Conservation (phyloP, 2,888 invertebrate species). For the Tipula confusa region DNA sequence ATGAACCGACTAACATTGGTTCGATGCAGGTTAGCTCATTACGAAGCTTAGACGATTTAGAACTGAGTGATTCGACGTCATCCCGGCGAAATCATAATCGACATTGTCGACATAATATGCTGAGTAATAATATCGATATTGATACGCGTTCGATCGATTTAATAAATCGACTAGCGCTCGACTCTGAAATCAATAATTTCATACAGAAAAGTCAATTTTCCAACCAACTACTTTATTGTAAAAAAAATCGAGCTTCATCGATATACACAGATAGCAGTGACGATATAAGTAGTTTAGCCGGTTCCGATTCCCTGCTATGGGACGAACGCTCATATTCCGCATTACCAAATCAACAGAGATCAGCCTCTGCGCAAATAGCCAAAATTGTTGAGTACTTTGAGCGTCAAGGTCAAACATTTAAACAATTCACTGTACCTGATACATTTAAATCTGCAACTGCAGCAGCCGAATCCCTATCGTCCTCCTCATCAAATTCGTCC, state of each 20-base stretch:
- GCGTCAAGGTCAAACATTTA: constrained; percentile 61
- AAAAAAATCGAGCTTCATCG: constrained; percentile 68
- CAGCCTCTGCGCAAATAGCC: constrained; percentile 67
- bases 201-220: constrained; percentile 51
- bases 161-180: constrained; percentile 51
- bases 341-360: constrained; percentile 53
- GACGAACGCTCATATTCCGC: constrained; percentile 62
- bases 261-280: constrained; percentile 85
- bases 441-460: constrained; percentile 37
- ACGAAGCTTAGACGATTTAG: constrained; percentile 58
- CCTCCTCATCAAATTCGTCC: constrained; percentile 32
- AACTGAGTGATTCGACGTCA: constrained; percentile 46
- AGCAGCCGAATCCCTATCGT: constrained; percentile 32
- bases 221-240: constrained; percentile 56
- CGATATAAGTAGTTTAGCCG: constrained; percentile 75
- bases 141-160: constrained; percentile 49
- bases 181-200: constrained; percentile 51
- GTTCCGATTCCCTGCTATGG: constrained; percentile 68
- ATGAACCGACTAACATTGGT: constrained; percentile 52
- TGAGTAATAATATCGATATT: constrained; percentile 45
- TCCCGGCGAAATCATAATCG: constrained; percentile 36
- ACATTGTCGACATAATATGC: constrained; percentile 44
- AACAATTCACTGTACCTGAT: constrained; percentile 50
- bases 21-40: constrained; percentile 55
- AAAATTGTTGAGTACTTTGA: constrained; percentile 88